phyloP scores from a whole-genome alignment of 2,888 invertebrate species.

The Orthosia incerta region DNA sequence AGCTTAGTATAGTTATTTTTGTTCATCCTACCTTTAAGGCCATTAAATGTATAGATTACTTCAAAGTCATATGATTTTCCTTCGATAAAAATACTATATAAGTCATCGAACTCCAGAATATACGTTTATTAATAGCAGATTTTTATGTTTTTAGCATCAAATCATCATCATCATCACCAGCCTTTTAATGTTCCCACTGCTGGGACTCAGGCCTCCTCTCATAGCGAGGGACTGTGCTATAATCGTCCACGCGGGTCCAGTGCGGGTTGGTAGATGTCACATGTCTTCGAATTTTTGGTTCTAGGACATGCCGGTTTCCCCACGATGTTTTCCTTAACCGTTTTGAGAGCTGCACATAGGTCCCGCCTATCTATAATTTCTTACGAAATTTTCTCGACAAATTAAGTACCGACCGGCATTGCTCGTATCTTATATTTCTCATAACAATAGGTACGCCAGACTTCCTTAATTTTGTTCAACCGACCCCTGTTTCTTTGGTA shows the following conservation, averaged over 20 bases:
- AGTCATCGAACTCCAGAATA: background rate
- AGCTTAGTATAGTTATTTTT: conserved; percentile 15
- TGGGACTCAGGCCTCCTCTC: too few species aligned
- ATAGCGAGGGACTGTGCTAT: too few species aligned
- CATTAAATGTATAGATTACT: background rate
- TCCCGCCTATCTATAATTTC: background rate
- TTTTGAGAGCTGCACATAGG: background rate
- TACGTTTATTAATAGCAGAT: too few species aligned
- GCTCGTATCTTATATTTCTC: conserved; percentile 27
- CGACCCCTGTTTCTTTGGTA: conserved; percentile 46
- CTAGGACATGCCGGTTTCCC: too few species aligned
- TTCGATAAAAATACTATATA: background rate
- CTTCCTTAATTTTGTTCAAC: conserved; percentile 38
- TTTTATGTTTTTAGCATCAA: background rate
- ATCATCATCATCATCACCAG: too few species aligned
- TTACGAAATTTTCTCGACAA: conserved; percentile 17
- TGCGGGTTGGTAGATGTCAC: too few species aligned
- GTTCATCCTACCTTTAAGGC: background rate
- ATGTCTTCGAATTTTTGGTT: too few species aligned
- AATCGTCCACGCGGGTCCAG: too few species aligned
- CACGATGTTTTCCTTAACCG: too few species aligned
- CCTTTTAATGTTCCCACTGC: too few species aligned
- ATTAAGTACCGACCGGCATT: conserved; percentile 18
- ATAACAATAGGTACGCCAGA: conserved; percentile 19
- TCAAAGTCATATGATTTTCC: background rate